phyloP scores from a whole-genome alignment of 1,140 invertebrate species.

The Nasonia giraulti region DNA sequence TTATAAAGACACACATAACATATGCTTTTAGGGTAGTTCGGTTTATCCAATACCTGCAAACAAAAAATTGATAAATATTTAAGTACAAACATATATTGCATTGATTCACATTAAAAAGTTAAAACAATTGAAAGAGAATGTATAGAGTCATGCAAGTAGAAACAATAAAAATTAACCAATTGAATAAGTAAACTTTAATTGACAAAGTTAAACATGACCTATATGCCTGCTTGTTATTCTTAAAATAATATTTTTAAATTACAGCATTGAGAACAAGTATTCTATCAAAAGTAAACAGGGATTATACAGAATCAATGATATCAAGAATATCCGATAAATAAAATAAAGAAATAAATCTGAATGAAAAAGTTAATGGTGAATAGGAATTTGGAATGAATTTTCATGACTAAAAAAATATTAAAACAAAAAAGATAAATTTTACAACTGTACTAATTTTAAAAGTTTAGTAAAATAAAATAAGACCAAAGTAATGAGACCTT shows the following conservation, averaged over 20 bases:
- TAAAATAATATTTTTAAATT: too few relatives aligned
- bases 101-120: too few relatives aligned
- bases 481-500: background rate
- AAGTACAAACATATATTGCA: background rate
- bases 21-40: slow-evolving; percentile 62
- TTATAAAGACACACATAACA: slow-evolving; percentile 71
- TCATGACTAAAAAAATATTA: background rate
- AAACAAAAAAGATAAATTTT: slow-evolving; percentile 3
- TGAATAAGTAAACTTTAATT: too few relatives aligned
- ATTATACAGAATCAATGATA: background rate
- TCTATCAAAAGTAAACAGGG: background rate
- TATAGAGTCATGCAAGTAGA: too few relatives aligned
- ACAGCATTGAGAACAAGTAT: too few relatives aligned
- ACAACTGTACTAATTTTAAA: background rate
- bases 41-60: slow-evolving; percentile 63
- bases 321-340: slow-evolving; percentile 8
- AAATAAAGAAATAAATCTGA: background rate
- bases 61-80: slow-evolving; percentile 19
- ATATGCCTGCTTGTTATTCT: too few relatives aligned
- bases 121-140: too few relatives aligned
- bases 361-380: slow-evolving; percentile 1
- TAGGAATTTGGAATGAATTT: background rate
- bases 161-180: too few relatives aligned
- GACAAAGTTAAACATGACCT: background rate
- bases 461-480: background rate